Conservation (phyloP, 2,888 invertebrate genomes). For the Acronicta psi region DNA sequence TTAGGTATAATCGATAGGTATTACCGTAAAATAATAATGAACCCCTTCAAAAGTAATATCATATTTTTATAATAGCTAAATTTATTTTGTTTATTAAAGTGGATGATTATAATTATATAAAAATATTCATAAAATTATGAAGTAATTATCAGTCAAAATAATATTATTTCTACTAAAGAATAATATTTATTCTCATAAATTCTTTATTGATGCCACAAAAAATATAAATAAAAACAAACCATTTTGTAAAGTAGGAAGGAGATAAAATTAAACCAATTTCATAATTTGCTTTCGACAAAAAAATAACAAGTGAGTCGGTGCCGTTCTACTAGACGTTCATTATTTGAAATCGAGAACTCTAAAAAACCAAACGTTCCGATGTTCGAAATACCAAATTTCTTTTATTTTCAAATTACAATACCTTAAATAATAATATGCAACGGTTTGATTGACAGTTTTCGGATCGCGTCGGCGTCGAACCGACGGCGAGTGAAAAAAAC, state of each 20-base stretch:
- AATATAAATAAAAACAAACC: not conserved
- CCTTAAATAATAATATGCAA: constrained; percentile 62
- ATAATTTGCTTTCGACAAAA: constrained; percentile 33
- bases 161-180: too few species aligned
- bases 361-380: constrained; percentile 52
- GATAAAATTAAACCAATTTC: constrained; percentile 26
- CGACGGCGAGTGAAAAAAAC: constrained; percentile 55
- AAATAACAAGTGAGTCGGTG: constrained; percentile 37
- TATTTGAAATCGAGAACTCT: constrained; percentile 48
- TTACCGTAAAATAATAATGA: too few species aligned
- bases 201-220: not conserved
- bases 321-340: constrained; percentile 39
- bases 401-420: constrained; percentile 61
- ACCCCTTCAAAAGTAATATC: too few species aligned
- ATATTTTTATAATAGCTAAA: too few species aligned
- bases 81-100: too few species aligned
- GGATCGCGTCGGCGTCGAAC: constrained; percentile 57
- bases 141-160: too few species aligned
- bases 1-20: too few species aligned
- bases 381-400: constrained; percentile 58
- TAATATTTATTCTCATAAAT: not conserved
- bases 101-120: too few species aligned
- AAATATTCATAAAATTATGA: too few species aligned
- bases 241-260: not conserved
- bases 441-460: constrained; percentile 62